Evolutionary conservation across 2,797 vertebrate genomes (phyloP).

Genomic region (Phoxinus dragarum): DNA sequence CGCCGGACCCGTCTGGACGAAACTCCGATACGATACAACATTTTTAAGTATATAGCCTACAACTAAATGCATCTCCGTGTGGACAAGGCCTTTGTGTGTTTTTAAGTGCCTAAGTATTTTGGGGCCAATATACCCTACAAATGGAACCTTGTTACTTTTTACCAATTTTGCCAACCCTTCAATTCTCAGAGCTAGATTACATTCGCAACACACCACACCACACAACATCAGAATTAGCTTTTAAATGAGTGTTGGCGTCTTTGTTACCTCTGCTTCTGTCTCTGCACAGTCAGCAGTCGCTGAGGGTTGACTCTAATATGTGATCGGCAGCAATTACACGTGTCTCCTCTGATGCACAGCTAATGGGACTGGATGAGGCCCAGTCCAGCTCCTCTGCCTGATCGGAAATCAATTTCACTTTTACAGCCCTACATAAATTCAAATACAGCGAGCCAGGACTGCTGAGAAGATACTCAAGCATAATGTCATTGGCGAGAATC

Average conservation of each 20-base stretch:
- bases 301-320: slow-evolving; percentile 52
- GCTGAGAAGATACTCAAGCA: slow-evolving; percentile 55
- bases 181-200: background rate
- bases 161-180: background rate
- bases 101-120: background rate
- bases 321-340: slow-evolving; percentile 48
- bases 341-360: slow-evolving; percentile 53
- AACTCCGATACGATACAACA: no score
- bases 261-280: slow-evolving; percentile 35
- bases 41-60: no score
- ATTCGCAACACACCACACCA: slow-evolving; percentile 9
- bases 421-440: slow-evolving; percentile 63
- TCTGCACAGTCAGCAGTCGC: slow-evolving; percentile 45
- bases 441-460: slow-evolving; percentile 49
- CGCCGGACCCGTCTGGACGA: no score
- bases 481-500: slow-evolving; percentile 26
- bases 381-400: slow-evolving; percentile 46
- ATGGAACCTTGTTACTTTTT: background rate
- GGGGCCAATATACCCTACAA: background rate
- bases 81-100: no score
- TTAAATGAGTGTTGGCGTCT: slow-evolving; percentile 22
- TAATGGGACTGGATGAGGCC: slow-evolving; percentile 51
- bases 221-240: slow-evolving; percentile 17
- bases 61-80: no score
- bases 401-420: slow-evolving; percentile 64